A percentile compares a stretch with the other conserved stretches of the same genome.
Evolutionary conservation across 2,888 invertebrate genomes (phyloP).

Genomic region (Eupithecia subfuscata): DNA sequence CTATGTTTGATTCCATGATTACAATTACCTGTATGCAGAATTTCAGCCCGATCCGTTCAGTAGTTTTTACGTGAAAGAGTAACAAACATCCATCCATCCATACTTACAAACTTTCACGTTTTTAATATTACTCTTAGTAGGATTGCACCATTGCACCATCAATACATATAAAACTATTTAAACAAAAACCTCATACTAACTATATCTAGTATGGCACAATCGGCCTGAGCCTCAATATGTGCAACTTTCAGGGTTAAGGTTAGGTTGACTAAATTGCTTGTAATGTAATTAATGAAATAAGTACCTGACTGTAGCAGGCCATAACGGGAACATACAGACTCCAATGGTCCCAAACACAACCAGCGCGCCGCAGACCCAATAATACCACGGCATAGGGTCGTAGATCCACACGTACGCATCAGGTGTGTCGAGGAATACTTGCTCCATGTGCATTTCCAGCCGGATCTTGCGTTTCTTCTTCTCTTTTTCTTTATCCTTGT

Average conservation of each 20-base stretch:
- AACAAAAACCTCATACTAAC: too few species aligned
- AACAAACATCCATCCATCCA: too few species aligned
- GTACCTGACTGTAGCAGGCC: slow-evolving; percentile 96
- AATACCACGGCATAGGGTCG: slow-evolving; percentile 97
- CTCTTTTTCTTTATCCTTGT: slow-evolving; percentile 78
- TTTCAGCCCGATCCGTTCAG: too few species aligned
- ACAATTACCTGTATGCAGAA: too few species aligned
- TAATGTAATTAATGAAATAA: not conserved
- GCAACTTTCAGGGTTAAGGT: not conserved
- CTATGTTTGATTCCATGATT: too few species aligned
- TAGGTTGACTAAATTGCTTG: too few species aligned
- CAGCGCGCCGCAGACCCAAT: slow-evolving; percentile 96
- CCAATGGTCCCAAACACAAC: slow-evolving; percentile 96
- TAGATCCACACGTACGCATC: slow-evolving; percentile 99
- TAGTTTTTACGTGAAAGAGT: too few species aligned
- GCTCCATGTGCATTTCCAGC: slow-evolving; percentile 98
- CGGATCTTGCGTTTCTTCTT: slow-evolving; percentile 95
- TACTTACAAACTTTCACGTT: too few species aligned
- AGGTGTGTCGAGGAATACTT: slow-evolving; percentile 95
- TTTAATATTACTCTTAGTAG: too few species aligned
- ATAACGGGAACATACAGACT: slow-evolving; percentile 99
- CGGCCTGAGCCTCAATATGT: not conserved
- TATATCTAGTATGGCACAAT: too few species aligned
- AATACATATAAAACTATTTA: too few species aligned
- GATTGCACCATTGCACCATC: too few species aligned